Evolutionary conservation across 2,888 invertebrate species (phyloP), one percentile per base, ranked within the genome.

Genomic region (Drosophila kanekoi): DNA sequence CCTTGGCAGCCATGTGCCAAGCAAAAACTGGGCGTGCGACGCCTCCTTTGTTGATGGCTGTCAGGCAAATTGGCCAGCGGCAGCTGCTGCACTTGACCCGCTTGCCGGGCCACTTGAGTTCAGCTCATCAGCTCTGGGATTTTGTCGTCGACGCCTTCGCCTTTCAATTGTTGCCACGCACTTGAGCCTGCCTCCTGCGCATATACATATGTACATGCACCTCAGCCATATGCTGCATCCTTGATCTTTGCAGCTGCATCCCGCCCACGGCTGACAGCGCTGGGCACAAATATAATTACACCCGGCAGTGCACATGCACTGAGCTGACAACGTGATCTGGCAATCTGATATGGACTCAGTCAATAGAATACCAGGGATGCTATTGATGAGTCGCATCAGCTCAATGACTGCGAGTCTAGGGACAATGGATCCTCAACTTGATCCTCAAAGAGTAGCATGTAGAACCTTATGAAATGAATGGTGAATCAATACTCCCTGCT

Each of bases 21-120:
- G 32, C 54, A 43, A 43, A 44, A 60, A 37, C 53, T 52, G 44
- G 52, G 62, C 48, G 53, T 40, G 38, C 53, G 49, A 38, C 41
- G 54, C 38, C 48, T 23, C 51, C 52, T 69, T 74, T 69, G 58
- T 66, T 56, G 41, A 59, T 60, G 49, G 58, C 62, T 56, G 14
- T 16, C 33, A 54, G 43, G 64, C 71, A 81, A 81, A 86, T 86
- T 83, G 83, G 83, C 79, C 80, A 81, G 54, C 77, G 77, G 84
- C 62, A 58, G 49, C 53, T 52, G 72, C 53, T 85, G 86, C 82
- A 82, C 82, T 82, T 87, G 82, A 87, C 86, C 82, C 75, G 64
- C 62, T 77, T 60, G 54, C 45, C 28, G 41, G 40, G 37, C 48
- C 75, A 78, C 85, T 78, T 59, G 69, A 86, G 77, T 47, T 79